phyloP scores from a whole-genome alignment of 2,888 invertebrate species.

The Plebejus melissa region DNA sequence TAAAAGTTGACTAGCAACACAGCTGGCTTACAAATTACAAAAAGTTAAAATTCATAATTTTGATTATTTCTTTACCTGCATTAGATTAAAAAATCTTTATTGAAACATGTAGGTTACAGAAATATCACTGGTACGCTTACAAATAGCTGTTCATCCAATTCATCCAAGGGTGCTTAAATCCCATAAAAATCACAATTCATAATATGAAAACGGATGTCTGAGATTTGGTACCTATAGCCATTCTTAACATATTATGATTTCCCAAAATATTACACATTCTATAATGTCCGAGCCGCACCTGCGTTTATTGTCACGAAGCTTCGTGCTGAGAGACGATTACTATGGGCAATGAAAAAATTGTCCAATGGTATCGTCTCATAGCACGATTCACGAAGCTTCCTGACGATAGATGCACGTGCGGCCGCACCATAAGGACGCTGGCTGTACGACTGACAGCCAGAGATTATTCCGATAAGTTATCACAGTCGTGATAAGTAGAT shows the following conservation, averaged over 20 bases:
- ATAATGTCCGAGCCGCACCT: too few species aligned
- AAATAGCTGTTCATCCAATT: background rate
- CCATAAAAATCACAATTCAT: background rate
- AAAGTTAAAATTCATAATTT: too few species aligned
- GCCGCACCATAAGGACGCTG: background rate
- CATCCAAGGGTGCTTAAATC: background rate
- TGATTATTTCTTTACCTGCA: background rate
- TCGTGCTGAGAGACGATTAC: too few species aligned
- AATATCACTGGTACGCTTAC: background rate
- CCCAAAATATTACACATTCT: background rate
- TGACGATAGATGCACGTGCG: too few species aligned
- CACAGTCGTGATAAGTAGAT: background rate
- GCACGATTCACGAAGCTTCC: too few species aligned
- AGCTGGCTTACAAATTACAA: background rate
- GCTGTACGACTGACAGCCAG: background rate
- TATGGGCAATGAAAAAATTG: too few species aligned
- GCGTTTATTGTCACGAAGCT: too few species aligned
- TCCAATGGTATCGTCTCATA: too few species aligned
- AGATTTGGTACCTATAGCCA: background rate
- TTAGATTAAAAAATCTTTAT: background rate
- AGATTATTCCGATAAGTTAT: background rate
- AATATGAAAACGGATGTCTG: background rate
- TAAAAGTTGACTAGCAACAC: background rate
- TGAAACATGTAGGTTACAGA: background rate
- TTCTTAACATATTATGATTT: background rate